Evolutionary conservation across 2,113 vertebrate genomes (phyloP).

Genomic region (Lepisosteus osseus): DNA sequence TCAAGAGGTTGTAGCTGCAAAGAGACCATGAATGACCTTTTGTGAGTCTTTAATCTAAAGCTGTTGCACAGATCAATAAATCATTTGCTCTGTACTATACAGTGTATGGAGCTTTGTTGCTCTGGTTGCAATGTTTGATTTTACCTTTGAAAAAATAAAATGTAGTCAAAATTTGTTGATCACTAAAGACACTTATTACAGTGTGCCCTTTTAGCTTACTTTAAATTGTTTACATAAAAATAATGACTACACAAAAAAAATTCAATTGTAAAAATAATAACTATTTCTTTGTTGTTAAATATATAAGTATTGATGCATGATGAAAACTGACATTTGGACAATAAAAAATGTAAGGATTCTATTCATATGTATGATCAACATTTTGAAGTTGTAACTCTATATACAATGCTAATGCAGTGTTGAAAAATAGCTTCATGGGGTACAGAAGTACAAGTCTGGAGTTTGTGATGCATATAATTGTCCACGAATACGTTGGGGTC

Average conservation of each 20-base stretch:
- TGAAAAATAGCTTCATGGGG: no score
- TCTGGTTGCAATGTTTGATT: constrained; percentile 47
- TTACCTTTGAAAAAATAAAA: constrained; percentile 43
- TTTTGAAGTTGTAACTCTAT: no score
- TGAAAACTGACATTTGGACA: no score
- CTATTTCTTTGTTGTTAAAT: no score
- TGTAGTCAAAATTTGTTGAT: constrained; percentile 23
- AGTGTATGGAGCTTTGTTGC: constrained; percentile 53
- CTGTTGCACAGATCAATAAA: constrained; percentile 60
- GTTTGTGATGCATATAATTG: no score
- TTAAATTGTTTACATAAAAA: constrained; percentile 1
- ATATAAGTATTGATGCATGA: no score
- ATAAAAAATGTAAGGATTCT: no score
- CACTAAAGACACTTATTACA: constrained; percentile 26
- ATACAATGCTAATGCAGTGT: no score
- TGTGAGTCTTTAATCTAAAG: constrained; percentile 62
- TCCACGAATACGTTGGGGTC: no score
- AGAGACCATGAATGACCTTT: constrained; percentile 53
- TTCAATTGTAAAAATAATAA: not conserved
- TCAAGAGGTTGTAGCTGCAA: constrained; percentile 37
- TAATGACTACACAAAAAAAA: not conserved
- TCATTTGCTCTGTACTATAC: constrained; percentile 55
- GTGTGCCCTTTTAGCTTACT: not conserved
- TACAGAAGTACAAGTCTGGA: no score
- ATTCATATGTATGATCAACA: no score